phyloP scores from a whole-genome alignment of 2,888 invertebrate species.

The Punctoribates punctum region DNA sequence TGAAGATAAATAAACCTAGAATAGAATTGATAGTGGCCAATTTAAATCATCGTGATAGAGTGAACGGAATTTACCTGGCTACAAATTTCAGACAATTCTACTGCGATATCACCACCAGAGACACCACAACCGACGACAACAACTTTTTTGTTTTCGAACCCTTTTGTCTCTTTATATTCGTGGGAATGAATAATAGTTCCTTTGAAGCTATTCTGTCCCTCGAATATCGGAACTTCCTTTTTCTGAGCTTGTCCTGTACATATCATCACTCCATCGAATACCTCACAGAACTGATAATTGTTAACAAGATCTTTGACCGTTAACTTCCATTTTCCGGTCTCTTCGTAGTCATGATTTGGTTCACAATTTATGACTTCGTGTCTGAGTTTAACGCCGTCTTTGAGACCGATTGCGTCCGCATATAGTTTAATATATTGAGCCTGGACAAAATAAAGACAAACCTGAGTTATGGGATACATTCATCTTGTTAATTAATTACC shows the following conservation, averaged over 20 bases:
- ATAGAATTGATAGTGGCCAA: too few relatives aligned
- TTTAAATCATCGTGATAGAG: too few relatives aligned
- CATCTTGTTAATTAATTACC: slow-evolving; percentile 34
- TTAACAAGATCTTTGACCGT: background rate
- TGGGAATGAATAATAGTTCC: slow-evolving; percentile 50
- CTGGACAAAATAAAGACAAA: too few relatives aligned
- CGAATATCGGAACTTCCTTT: slow-evolving; percentile 54
- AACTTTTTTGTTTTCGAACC: slow-evolving; percentile 52
- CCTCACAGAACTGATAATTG: slow-evolving; percentile 48
- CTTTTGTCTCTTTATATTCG: slow-evolving; percentile 49
- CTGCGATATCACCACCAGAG: slow-evolving; percentile 55
- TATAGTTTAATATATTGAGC: too few relatives aligned
- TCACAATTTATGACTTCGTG: slow-evolving; percentile 1
- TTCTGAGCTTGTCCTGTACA: slow-evolving; percentile 57
- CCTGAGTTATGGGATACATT: too few relatives aligned
- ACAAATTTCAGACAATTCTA: slow-evolving; percentile 51
- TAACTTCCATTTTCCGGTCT: slow-evolving; percentile 33
- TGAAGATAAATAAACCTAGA: slow-evolving; percentile 46
- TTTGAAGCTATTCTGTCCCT: slow-evolving; percentile 53
- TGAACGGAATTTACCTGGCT: too few relatives aligned
- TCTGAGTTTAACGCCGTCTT: background rate
- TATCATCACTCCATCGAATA: slow-evolving; percentile 56
- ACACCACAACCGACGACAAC: slow-evolving; percentile 58
- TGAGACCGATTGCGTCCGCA: background rate
- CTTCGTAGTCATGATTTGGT: slow-evolving; percentile 31